Conservation (phyloP, 2,113 vertebrate genomes). For the Nyctibius bracteatus region DNA sequence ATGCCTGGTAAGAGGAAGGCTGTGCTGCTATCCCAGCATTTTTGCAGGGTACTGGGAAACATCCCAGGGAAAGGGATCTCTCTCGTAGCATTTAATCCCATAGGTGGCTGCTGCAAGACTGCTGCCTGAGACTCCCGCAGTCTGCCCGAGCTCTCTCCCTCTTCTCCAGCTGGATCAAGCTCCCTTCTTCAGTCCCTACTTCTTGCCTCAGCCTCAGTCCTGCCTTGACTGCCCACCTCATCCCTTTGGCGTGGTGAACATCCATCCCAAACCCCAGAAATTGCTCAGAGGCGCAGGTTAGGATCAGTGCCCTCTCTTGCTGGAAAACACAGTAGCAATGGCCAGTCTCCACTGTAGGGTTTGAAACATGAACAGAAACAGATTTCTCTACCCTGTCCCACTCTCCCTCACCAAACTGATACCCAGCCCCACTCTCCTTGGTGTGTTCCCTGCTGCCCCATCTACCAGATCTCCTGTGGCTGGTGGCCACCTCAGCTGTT, state of each 20-base stretch:
- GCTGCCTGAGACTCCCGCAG: fast-evolving
- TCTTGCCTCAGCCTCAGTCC: neutral
- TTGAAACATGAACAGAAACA: neutral
- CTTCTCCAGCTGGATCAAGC: neutral
- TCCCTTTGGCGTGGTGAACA: neutral
- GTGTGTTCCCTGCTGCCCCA: neutral
- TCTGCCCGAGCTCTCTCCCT: neutral
- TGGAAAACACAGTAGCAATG: neutral
- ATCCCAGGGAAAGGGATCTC: neutral
- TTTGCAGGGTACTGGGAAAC: neutral
- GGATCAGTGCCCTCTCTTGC: neutral
- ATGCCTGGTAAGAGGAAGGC: neutral
- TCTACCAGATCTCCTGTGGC: neutral
- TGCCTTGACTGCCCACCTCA: neutral
- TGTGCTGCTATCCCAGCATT: neutral
- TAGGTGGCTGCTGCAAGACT: fast-evolving
- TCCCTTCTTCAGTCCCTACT: neutral
- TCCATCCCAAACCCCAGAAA: fast-evolving
- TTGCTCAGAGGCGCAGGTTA: neutral
- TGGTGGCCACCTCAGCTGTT: neutral
- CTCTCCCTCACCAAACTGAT: neutral
- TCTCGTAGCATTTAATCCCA: neutral
- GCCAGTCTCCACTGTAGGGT: fast-evolving
- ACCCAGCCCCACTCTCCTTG: fast-evolving
- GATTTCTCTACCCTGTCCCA: neutral